phyloP scores from a whole-genome alignment of 92 coral and sea anemone genomes.

The Pocillopora meandrina region DNA sequence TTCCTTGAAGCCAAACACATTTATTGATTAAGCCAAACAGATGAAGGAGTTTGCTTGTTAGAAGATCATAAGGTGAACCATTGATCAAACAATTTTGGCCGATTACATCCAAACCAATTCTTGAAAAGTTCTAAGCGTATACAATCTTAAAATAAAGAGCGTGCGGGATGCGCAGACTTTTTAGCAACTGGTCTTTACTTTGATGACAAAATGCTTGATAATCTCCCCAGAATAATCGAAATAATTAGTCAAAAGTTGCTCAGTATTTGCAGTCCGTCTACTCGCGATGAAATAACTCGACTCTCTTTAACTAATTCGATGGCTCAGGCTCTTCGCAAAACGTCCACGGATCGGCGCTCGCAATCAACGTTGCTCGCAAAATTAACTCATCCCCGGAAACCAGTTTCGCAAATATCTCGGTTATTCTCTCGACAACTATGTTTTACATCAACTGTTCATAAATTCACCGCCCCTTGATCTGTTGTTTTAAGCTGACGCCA shows the following conservation, averaged over 20 bases:
- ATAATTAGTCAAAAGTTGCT: not conserved
- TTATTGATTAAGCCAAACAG: not conserved
- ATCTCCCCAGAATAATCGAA: not conserved
- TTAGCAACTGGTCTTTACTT: too few species aligned
- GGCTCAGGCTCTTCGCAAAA: not conserved
- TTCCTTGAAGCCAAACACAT: slow-evolving; percentile 6
- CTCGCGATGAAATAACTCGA: not conserved
- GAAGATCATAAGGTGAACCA: not conserved
- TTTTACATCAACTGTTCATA: slow-evolving; percentile 23
- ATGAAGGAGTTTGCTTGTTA: slow-evolving; percentile 4
- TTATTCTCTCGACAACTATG: slow-evolving; percentile 9
- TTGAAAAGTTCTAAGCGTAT: too few species aligned
- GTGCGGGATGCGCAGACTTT: too few species aligned
- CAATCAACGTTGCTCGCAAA: slow-evolving; percentile 8
- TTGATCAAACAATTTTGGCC: not conserved
- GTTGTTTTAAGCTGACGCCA: not conserved
- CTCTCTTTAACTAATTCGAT: too few species aligned
- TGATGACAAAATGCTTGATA: not conserved
- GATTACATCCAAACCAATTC: not conserved
- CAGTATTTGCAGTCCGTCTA: slow-evolving; percentile 13
- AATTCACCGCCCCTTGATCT: slow-evolving; percentile 31
- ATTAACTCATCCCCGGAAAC: slow-evolving; percentile 30
- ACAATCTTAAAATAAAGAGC: too few species aligned
- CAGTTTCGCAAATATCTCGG: slow-evolving; percentile 31
- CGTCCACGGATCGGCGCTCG: slow-evolving; percentile 4